Evolutionary conservation across 2,888 invertebrate species (phyloP).

Genomic region (Watsonalla cultraria): DNA sequence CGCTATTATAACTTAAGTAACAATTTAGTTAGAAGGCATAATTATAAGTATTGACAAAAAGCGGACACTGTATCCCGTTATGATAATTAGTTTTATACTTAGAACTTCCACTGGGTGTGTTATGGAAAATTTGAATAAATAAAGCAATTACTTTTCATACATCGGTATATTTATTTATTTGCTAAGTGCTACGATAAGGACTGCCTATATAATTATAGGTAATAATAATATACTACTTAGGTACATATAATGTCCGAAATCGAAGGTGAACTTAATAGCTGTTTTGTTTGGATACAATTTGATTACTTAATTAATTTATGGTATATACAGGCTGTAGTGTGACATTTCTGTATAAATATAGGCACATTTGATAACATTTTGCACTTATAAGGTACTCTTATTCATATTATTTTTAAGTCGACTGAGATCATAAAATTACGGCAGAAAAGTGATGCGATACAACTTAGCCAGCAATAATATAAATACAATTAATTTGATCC

Average conservation of each 20-base stretch:
- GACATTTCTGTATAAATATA: too few species aligned
- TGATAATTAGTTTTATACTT: constrained; percentile 19
- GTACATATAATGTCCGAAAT: neutral
- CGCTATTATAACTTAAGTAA: too few species aligned
- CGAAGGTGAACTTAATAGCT: neutral
- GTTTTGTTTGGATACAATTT: neutral
- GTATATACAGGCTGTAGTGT: too few species aligned
- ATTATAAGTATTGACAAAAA: constrained; percentile 10
- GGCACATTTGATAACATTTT: too few species aligned
- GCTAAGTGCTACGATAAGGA: constrained; percentile 16
- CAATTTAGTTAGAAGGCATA: too few species aligned
- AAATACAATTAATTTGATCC: too few species aligned
- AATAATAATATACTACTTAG: constrained; percentile 11
- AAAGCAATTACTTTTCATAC: constrained; percentile 31
- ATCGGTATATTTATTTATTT: constrained; percentile 31
- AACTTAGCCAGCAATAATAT: too few species aligned
- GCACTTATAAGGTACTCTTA: too few species aligned
- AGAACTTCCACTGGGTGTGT: constrained; percentile 10
- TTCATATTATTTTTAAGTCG: too few species aligned
- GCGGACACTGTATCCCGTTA: constrained; percentile 16
- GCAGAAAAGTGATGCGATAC: too few species aligned
- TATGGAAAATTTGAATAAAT: constrained; percentile 24
- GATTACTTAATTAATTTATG: neutral
- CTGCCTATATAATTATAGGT: constrained; percentile 17
- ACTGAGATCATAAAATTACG: too few species aligned